Evolutionary conservation across 1,140 invertebrate species (phyloP), one percentile per base, ranked within the genome.

Genomic region (Melipona quadrifasciata): DNA sequence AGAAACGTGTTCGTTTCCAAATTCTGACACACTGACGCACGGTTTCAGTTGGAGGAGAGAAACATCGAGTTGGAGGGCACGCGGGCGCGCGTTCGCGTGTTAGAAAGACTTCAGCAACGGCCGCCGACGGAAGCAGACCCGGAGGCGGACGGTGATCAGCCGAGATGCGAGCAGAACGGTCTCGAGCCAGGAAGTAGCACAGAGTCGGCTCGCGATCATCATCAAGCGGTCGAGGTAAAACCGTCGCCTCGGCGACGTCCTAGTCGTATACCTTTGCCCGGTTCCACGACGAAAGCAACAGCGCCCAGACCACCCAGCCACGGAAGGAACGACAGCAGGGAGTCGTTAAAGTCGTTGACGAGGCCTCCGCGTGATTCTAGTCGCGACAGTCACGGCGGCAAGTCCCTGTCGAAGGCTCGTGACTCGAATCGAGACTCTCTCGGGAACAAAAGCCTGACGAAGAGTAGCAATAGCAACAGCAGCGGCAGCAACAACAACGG

Each of bases 31-130:
- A 16, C 31, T 31, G 10, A 67, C n/a, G 55, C 51, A 70, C 67
- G 39, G 16, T 83, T 94, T 75, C 94, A 97, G 97, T 92, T 98
- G 87, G 97, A 97, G 92, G 97, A 98, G 92, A 96, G 97, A 89
- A 97, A 96, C 85, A 97, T 98, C 84, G 97, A 98, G 92, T 89
- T 98, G 86, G 97, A 98, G 93, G 97, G 97, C 12, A 97, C 97
- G 4, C 95, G 96, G 84, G 97, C 97, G 0, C 95, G 96, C 71
- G 95, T 98, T 24, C 95, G 97, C 21, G 95, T 97, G 65, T 92
- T 98, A 39, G 97, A 98, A 90, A 95, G 93, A 47, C 83, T 93
- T 12, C 92, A 94, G 24, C 91, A 94, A 21, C 91, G 93, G 6
- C 90, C 92, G 2, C 87, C 93, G 80, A 92, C 92, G 86, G 93